Evolutionary conservation across 2,888 invertebrate species (phyloP).

Genomic region (Schizotus pectinicornis): DNA sequence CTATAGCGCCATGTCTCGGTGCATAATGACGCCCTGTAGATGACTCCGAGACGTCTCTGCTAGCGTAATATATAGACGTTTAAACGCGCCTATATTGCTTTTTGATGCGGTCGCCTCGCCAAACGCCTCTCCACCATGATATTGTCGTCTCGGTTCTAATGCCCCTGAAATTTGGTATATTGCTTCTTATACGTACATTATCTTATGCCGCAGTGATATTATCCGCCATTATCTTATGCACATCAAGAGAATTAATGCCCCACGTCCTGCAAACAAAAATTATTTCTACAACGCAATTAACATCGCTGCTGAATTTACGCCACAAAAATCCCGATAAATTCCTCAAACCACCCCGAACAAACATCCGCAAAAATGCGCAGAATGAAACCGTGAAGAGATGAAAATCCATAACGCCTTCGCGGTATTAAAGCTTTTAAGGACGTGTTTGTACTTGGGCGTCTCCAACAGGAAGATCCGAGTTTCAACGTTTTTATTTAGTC

Average conservation of each 20-base stretch:
- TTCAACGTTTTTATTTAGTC: too few relatives aligned
- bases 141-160: conserved; percentile 42
- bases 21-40: conserved; percentile 31
- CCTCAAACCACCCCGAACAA: too few relatives aligned
- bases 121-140: conserved; percentile 37
- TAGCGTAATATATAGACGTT: conserved; percentile 37
- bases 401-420: conserved; percentile 23
- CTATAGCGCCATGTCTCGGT: conserved; percentile 17
- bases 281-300: conserved; percentile 6
- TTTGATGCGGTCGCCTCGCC: conserved; percentile 42
- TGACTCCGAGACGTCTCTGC: conserved; percentile 29
- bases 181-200: conserved; percentile 32
- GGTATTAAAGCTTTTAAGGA: conserved; percentile 19
- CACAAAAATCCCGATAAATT: not conserved
- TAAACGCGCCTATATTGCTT: conserved; percentile 46
- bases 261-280: conserved; percentile 4
- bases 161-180: conserved; percentile 30
- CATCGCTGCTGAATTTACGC: conserved; percentile 8
- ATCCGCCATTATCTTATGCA: conserved; percentile 24
- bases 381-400: conserved; percentile 5
- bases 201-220: conserved; percentile 26
- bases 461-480: too few relatives aligned
- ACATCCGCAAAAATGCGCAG: too few relatives aligned
- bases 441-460: conserved; percentile 10
- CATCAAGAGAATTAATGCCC: not conserved